These are phyloP conservation scores for Pissodes strobi DNA, from an alignment of 1,140 invertebrate genomes.

Conservation along the genomic window DNA sequence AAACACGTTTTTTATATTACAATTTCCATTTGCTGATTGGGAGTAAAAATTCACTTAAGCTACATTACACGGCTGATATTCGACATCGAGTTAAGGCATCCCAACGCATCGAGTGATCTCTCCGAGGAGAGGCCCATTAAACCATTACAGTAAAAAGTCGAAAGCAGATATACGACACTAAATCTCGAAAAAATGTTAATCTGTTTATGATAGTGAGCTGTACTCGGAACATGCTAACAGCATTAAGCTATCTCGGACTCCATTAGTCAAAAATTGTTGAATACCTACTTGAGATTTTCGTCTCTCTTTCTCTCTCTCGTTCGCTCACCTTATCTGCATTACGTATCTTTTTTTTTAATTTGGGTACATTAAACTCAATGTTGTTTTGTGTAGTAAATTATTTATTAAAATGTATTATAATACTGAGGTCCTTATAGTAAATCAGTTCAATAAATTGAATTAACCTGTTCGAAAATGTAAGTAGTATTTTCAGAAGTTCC, in stretches of 20 bases:
- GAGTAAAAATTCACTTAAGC: slow-evolving; percentile 36
- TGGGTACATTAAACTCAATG: too few relatives aligned
- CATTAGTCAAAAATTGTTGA: slow-evolving; percentile 39
- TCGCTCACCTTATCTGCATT: too few relatives aligned
- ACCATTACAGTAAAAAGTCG: slow-evolving; percentile 38
- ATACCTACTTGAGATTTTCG: slow-evolving; percentile 37
- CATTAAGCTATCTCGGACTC: slow-evolving; percentile 39
- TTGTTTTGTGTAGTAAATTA: too few relatives aligned
- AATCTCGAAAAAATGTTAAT: slow-evolving; percentile 39
- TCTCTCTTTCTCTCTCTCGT: slow-evolving; percentile 26
- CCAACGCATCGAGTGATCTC: slow-evolving; percentile 22
- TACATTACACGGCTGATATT: slow-evolving; percentile 33
- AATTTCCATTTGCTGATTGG: slow-evolving; percentile 36
- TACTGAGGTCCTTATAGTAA: too few relatives aligned
- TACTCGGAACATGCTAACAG: slow-evolving; percentile 37
- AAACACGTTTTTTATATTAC: slow-evolving; percentile 36
- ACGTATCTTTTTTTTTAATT: too few relatives aligned
- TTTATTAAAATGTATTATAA: too few relatives aligned
- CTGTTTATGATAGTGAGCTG: slow-evolving; percentile 39
- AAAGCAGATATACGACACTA: slow-evolving; percentile 37
- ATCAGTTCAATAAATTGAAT: too few relatives aligned
- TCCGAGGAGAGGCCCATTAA: slow-evolving; percentile 34
- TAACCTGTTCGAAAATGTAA: too few relatives aligned
- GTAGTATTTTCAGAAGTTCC: too few relatives aligned
- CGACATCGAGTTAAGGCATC: slow-evolving; percentile 25